A percentile compares a stretch with the other conserved stretches of the same genome.
phyloP scores from a whole-genome alignment of 2,797 vertebrate genomes.

The Setipinna tenuifilis region DNA sequence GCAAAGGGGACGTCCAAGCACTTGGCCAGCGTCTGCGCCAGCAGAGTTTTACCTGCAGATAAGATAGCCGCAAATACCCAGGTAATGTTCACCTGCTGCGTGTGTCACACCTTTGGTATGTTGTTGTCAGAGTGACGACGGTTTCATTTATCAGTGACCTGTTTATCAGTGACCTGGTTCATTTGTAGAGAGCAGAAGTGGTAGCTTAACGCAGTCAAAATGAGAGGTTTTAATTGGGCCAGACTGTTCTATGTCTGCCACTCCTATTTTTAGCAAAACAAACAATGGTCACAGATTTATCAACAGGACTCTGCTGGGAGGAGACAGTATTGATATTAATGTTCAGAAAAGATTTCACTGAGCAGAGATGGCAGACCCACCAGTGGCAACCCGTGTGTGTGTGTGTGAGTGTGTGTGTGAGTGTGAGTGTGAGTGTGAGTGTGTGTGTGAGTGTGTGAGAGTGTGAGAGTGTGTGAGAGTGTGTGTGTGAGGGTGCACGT shows the following conservation, averaged over 20 bases:
- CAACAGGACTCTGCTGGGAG: too few relatives aligned
- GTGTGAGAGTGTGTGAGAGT: too few relatives aligned
- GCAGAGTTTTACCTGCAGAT: conserved; percentile 89
- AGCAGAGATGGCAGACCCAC: too few relatives aligned
- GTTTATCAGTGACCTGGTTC: not conserved
- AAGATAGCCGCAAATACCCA: not conserved
- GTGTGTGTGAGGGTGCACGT: too few relatives aligned
- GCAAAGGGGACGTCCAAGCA: conserved; percentile 97
- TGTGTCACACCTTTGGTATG: not conserved
- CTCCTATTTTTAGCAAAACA: not conserved
- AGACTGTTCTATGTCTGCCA: not conserved
- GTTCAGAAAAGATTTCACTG: too few relatives aligned
- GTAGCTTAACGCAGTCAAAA: not conserved
- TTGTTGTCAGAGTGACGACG: not conserved
- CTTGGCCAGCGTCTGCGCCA: conserved; percentile 95
- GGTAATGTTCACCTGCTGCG: not conserved
- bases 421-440: too few relatives aligned
- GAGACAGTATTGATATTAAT: too few relatives aligned
- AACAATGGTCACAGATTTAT: too few relatives aligned
- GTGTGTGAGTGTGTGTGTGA: too few relatives aligned
- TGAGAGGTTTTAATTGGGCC: not conserved
- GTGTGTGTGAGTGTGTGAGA: too few relatives aligned
- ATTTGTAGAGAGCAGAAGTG: not conserved
- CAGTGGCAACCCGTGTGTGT: too few relatives aligned
- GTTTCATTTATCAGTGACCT: not conserved